A percentile compares a stretch with the other conserved stretches of the same genome.
Conservation (phyloP, 2,888 invertebrate genomes). For the Metallyticus violacea region DNA sequence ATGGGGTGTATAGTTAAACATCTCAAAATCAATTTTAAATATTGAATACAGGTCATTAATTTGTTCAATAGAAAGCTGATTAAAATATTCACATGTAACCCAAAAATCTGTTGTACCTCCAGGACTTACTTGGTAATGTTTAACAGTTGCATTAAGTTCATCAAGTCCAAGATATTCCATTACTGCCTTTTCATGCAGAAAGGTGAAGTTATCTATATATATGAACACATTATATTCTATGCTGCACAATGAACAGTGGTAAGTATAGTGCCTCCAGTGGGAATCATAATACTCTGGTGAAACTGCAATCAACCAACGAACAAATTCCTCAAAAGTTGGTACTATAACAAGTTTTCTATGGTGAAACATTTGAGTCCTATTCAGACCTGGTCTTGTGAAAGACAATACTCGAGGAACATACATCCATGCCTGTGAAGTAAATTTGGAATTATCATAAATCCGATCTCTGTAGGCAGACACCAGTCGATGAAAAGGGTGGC, state of each 20-base stretch:
- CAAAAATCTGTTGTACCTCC: constrained; percentile 41
- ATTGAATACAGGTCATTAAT: constrained; percentile 40
- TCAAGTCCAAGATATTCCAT: constrained; percentile 29
- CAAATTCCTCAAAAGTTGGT: constrained; percentile 45
- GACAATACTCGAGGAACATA: constrained; percentile 44
- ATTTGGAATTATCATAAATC: constrained; percentile 44
- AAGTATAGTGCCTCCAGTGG: constrained; percentile 45
- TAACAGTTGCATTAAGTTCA: neutral
- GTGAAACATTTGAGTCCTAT: neutral
- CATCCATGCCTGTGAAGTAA: constrained; percentile 45
- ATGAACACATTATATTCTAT: constrained; percentile 42
- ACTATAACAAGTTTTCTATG: constrained; percentile 40
- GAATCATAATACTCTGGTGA: constrained; percentile 40
- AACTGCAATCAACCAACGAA: constrained; percentile 42
- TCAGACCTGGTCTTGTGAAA: constrained; percentile 42
- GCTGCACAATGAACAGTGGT: constrained; percentile 43
- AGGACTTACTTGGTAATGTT: constrained; percentile 37
- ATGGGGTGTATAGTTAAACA: constrained; percentile 43
- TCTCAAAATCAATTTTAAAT: constrained; percentile 45
- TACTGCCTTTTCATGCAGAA: constrained; percentile 38
- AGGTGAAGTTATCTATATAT: constrained; percentile 42
- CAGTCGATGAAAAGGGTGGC: constrained; percentile 46
- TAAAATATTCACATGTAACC: constrained; percentile 43
- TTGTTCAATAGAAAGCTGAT: constrained; percentile 38
- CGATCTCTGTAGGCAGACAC: constrained; percentile 47